Evolutionary conservation across 2,888 invertebrate species (phyloP).

Genomic region (Norana najaformis): DNA sequence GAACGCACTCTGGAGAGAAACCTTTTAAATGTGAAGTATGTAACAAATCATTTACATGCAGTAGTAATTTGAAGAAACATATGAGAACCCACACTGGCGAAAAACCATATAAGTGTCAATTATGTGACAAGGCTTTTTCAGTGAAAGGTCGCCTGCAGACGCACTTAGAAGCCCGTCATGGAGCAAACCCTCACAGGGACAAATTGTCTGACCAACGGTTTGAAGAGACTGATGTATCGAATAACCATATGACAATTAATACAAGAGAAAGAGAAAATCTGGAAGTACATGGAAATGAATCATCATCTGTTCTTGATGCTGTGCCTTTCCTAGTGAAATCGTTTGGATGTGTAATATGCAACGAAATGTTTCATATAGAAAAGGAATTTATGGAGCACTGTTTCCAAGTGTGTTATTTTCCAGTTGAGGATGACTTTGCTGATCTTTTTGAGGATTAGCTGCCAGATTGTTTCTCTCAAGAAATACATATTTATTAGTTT

Average conservation of each 20-base stretch:
- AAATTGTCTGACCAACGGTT: neutral
- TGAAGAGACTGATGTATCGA: neutral
- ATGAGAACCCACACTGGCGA: too few relatives aligned
- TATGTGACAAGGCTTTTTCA: too few relatives aligned
- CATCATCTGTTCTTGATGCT: neutral
- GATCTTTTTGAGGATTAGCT: neutral
- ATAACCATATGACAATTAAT: neutral
- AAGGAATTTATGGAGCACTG: neutral
- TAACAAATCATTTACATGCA: too few relatives aligned
- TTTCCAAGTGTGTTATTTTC: neutral
- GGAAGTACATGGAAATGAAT: neutral
- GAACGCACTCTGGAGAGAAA: neutral
- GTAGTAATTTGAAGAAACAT: too few relatives aligned
- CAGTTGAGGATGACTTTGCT: neutral
- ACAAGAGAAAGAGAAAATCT: neutral
- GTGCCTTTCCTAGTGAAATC: neutral
- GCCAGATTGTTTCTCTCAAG: neutral
- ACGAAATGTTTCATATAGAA: neutral
- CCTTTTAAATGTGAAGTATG: too few relatives aligned
- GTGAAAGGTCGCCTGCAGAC: too few relatives aligned
- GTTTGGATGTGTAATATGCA: neutral
- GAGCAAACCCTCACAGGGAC: neutral
- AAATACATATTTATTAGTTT: too few relatives aligned
- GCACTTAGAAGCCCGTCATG: neutral
- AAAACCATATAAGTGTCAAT: too few relatives aligned